Conservation (phyloP, 2,113 vertebrate genomes). For the Cepphus grylle region DNA sequence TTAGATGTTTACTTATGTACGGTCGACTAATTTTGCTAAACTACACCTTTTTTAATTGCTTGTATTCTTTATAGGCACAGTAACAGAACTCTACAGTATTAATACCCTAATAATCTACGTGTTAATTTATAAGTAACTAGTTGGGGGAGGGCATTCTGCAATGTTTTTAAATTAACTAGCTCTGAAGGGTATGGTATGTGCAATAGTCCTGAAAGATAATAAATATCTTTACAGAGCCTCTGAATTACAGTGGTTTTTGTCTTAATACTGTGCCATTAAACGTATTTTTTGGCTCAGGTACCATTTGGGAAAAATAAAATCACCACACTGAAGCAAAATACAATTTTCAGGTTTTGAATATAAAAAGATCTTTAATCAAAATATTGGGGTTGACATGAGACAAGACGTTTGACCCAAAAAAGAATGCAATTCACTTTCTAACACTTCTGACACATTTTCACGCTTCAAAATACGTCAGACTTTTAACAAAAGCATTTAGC, state of each 20-base stretch:
- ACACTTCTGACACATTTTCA: neutral
- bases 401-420: neutral
- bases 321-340: neutral
- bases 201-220: neutral
- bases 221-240: neutral
- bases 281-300: neutral
- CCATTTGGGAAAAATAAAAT: neutral
- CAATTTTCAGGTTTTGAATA: neutral
- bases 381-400: neutral
- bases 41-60: neutral
- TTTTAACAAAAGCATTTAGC: neutral
- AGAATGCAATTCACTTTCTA: neutral
- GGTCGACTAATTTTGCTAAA: neutral
- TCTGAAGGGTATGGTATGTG: neutral
- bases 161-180: neutral
- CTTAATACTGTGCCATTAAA: neutral
- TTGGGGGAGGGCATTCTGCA: neutral
- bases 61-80: neutral
- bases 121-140: neutral
- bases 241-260: neutral
- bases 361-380: neutral
- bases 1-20: neutral
- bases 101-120: neutral
- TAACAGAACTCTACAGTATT: neutral
- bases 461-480: neutral